Percentiles rank a stretch among this genome's conserved stretches.
Evolutionary conservation across 2,888 invertebrate species (phyloP).

Genomic region (Pycnomerus fuliginosus): DNA sequence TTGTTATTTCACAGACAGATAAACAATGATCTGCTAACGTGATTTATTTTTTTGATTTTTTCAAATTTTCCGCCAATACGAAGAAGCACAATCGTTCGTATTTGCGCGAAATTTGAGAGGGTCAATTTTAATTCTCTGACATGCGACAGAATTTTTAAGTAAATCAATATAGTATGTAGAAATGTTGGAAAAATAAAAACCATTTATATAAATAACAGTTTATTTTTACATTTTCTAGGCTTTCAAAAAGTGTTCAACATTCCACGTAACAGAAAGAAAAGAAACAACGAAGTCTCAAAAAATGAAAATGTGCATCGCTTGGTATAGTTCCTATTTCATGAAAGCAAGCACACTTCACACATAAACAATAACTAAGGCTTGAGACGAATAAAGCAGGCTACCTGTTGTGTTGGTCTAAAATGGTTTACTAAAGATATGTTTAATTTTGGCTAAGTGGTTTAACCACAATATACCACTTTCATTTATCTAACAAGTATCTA

Average conservation of each 20-base stretch:
- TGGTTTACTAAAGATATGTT: conserved; percentile 21
- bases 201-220: conserved; percentile 21
- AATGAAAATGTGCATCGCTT: conserved; percentile 16
- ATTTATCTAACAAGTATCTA: conserved; percentile 22
- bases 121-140: too few species aligned
- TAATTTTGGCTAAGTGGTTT: conserved; percentile 22
- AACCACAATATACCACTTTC: conserved; percentile 18
- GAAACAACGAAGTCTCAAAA: conserved; percentile 7
- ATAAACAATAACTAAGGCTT: conserved; percentile 18
- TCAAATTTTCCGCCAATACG: too few species aligned
- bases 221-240: conserved; percentile 25
- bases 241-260: conserved; percentile 19
- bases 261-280: conserved; percentile 12
- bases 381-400: conserved; percentile 25
- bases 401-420: conserved; percentile 24
- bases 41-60: too few species aligned
- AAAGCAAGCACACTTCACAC: conserved; percentile 23
- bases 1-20: too few species aligned
- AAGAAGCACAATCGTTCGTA: too few species aligned
- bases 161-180: too few species aligned
- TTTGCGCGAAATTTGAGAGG: too few species aligned
- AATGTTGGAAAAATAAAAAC: neutral
- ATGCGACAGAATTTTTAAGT: too few species aligned
- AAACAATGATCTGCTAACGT: too few species aligned
- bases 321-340: conserved; percentile 15